Conservation (phyloP, 2,797 vertebrate genomes). For the Oreortyx pictus region DNA sequence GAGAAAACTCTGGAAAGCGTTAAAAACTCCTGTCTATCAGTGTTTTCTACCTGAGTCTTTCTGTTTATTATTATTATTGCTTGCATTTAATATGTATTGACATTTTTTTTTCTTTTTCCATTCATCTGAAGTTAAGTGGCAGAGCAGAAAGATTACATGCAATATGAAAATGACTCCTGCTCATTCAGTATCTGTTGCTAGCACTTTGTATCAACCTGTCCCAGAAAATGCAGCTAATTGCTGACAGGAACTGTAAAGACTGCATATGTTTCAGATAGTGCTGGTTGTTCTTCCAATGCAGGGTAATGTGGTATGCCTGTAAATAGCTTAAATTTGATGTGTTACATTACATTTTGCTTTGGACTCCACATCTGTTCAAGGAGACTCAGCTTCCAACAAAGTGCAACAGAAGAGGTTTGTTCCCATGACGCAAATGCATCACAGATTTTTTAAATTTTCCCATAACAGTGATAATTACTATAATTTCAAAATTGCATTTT, state of each 20-base stretch:
- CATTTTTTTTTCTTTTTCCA: accelerated
- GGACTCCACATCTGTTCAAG: accelerated
- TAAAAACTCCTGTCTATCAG: not conserved
- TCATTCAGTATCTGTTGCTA: not conserved
- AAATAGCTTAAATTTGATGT: not conserved
- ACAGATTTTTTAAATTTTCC: not conserved
- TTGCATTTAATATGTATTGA: not conserved
- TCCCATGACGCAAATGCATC: not conserved
- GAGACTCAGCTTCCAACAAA: accelerated
- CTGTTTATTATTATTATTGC: not conserved
- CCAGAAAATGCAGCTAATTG: not conserved
- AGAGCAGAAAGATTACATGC: not conserved
- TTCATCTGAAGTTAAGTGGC: not conserved
- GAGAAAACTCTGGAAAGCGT: not conserved
- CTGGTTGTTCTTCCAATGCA: not conserved
- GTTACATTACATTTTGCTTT: too few relatives aligned
- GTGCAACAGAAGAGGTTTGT: not conserved
- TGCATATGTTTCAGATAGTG: not conserved
- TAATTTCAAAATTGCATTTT: not conserved
- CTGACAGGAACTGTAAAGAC: not conserved
- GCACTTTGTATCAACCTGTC: not conserved
- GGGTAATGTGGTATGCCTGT: not conserved
- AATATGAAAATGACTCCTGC: not conserved
- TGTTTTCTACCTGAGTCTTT: not conserved
- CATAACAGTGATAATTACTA: not conserved